A percentile compares a stretch with the other conserved stretches of the same genome.
phyloP scores from a whole-genome alignment of 2,888 invertebrate genomes.

The Caenorhabditis parvicauda region DNA sequence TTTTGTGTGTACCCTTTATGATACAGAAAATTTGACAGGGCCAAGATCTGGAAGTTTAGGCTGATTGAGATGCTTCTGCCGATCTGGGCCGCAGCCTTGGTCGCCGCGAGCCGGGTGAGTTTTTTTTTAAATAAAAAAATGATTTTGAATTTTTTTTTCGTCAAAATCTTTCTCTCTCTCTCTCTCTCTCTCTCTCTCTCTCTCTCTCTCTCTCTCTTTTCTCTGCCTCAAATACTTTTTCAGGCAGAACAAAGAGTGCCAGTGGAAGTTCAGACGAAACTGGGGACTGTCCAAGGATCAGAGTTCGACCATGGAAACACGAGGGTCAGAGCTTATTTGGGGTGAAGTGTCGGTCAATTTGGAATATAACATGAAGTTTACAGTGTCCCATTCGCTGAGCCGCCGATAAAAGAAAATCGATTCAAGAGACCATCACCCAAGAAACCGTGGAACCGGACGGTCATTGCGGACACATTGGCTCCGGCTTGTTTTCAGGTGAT shows the following conservation, averaged over 20 bases:
- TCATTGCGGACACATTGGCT: conserved; percentile 30
- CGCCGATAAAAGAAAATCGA: conserved; percentile 44
- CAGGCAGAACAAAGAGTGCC: too few species aligned
- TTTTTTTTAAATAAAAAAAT: conserved; percentile 1
- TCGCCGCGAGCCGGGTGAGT: too few species aligned
- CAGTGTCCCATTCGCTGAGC: conserved; percentile 57
- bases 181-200: conserved; percentile 2
- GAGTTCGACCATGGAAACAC: conserved; percentile 32
- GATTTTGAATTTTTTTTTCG: not conserved
- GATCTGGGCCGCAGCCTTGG: too few species aligned
- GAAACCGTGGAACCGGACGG: conserved; percentile 48
- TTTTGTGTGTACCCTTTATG: too few species aligned
- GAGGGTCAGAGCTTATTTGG: conserved; percentile 21
- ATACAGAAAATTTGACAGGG: too few species aligned
- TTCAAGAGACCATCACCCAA: conserved; percentile 51
- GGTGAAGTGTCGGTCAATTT: conserved; percentile 10
- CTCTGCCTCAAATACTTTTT: conserved; percentile 4
- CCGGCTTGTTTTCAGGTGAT: conserved; percentile 56
- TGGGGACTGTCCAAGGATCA: conserved; percentile 48
- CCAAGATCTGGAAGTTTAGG: too few species aligned
- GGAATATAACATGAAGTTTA: conserved; percentile 1
- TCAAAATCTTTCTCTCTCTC: conserved; percentile 1
- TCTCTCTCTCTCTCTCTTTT: conserved; percentile 2
- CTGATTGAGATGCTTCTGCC: too few species aligned
- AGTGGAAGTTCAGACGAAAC: conserved; percentile 44